These are phyloP conservation scores for Psettodes erumei DNA, from an alignment of 2,113 vertebrate species.

Conservation along the genomic window DNA sequence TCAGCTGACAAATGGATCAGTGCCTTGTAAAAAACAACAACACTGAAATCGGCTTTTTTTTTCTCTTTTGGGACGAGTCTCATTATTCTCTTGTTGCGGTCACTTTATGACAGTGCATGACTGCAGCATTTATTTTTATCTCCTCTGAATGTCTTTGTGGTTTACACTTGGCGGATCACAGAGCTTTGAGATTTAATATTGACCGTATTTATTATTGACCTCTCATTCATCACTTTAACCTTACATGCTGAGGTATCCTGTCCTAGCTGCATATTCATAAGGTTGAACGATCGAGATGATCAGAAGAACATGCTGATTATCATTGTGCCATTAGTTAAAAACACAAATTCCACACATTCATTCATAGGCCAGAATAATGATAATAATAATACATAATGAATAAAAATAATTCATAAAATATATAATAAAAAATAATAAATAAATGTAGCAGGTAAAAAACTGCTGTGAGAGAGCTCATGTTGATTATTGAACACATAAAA, in stretches of 20 bases:
- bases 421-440: no score
- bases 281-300: not conserved
- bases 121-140: constrained; percentile 9
- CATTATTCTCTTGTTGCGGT: constrained; percentile 10
- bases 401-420: no score
- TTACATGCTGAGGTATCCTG: constrained; percentile 1
- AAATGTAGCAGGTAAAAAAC: no score
- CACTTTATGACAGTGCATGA: constrained; percentile 14
- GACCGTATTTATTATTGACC: no score
- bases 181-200: constrained; percentile 21
- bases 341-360: no score
- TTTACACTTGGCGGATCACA: constrained; percentile 3
- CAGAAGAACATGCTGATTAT: no score
- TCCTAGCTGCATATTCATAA: not conserved
- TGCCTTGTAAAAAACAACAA: constrained; percentile 1
- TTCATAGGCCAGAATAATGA: no score
- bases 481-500: no score
- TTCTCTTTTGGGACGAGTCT: constrained; percentile 2
- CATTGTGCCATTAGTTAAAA: no score
- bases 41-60: constrained; percentile 14
- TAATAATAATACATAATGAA: no score
- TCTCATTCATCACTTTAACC: constrained; percentile 37
- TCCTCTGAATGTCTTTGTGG: constrained; percentile 8
- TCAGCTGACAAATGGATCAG: constrained; percentile 21
- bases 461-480: no score